phyloP scores from a whole-genome alignment of 2,888 invertebrate species.

The Pandemis heparana region DNA sequence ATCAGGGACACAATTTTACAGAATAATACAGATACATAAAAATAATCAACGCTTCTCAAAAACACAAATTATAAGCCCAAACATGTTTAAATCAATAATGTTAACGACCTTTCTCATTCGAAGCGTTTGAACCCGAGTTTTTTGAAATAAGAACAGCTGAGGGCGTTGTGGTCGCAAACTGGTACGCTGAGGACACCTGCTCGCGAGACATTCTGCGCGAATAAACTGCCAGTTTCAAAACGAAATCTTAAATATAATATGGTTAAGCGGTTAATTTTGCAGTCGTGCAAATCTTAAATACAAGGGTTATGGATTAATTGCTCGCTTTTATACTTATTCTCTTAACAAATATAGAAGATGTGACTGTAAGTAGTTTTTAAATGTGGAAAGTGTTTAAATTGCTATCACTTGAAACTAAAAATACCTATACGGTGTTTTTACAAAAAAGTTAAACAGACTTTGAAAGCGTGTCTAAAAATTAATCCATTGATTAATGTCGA shows the following conservation, averaged over 20 bases:
- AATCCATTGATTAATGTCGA: too few relatives aligned
- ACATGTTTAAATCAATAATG: constrained; percentile 39
- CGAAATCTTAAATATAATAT: background rate
- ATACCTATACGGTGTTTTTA: too few relatives aligned
- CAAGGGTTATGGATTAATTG: too few relatives aligned
- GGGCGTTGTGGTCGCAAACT: constrained; percentile 38
- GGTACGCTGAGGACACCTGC: constrained; percentile 41
- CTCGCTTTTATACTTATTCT: too few relatives aligned
- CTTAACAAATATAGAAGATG: too few relatives aligned
- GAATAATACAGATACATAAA: background rate
- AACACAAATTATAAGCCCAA: constrained; percentile 29
- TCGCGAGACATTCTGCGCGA: constrained; percentile 13
- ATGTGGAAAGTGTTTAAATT: too few relatives aligned
- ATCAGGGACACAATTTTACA: background rate
- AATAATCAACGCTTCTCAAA: constrained; percentile 22
- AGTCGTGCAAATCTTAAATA: too few relatives aligned
- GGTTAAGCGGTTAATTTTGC: background rate
- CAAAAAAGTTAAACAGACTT: too few relatives aligned
- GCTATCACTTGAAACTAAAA: too few relatives aligned
- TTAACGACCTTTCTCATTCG: constrained; percentile 41
- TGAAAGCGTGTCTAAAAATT: too few relatives aligned
- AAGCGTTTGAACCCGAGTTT: constrained; percentile 32
- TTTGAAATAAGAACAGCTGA: constrained; percentile 38
- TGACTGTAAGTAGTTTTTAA: too few relatives aligned
- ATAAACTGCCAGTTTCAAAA: background rate